Evolutionary conservation across 1,140 invertebrate species (phyloP), one percentile per base, ranked within the genome.

Genomic region (Acromyrmex echinatior): DNA sequence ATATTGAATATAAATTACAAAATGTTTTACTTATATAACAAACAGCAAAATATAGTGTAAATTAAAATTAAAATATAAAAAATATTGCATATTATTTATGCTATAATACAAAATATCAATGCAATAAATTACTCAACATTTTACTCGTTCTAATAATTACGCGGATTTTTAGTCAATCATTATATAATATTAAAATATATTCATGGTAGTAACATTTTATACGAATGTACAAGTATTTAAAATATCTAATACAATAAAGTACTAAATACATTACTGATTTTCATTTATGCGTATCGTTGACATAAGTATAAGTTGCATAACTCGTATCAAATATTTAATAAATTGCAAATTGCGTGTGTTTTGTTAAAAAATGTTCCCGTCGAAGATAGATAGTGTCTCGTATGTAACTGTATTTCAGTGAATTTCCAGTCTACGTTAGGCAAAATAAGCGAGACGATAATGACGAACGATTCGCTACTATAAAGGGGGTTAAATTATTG

Each of bases 361-460:
- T 28, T 71, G 14, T 58, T 39, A 35, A 60, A 35, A 53, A 51
- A 35, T 28, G 62, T 58, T 85, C 45, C n/a, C 31, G 56, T 31
- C 25, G 28, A 65, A 80, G 76, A 70, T 73, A 63, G 80, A 87
- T 85, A 86, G 51, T 35, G 74, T 79, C 31, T 89, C 35, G 18
- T 14, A 35, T 74, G 31, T 60, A 71, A 81, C 35, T 58, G 51
- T 45, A 81, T 90, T 87, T 90, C 68, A 71, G 25, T 81, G 65
- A 90, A 88, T 87, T 73, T 77, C 63, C 49, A 31, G 53, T 63
- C 66, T 78, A 45, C 9, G 28, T 81, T 82, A 14, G 39, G 1
- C 62, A 25, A 88, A 89, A 88, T 91, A 91, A 91, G 82, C 53
- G 78, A 70, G 56, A 87, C 82, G 89, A 92, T 92, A 92, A 88